Conservation (phyloP, 2,113 vertebrate species). For the Redunca redunca region DNA sequence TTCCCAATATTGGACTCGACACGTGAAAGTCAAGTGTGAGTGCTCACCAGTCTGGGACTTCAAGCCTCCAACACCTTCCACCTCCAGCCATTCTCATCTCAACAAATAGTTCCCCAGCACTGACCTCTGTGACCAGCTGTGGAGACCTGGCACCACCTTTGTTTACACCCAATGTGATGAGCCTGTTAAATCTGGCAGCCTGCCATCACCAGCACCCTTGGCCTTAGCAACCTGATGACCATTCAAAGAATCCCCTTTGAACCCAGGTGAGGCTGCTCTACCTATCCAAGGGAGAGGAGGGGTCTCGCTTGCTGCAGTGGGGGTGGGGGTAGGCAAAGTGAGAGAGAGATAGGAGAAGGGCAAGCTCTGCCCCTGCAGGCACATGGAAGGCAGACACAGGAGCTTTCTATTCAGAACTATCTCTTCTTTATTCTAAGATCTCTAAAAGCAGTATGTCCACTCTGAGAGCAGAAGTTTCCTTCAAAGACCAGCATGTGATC, state of each 20-base stretch:
- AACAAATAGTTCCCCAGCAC: not conserved
- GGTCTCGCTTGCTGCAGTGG: not conserved
- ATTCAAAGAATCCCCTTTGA: not conserved
- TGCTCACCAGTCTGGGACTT: not conserved
- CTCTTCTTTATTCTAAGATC: not conserved
- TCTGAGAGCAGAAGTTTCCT: not conserved
- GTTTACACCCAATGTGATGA: fast-evolving
- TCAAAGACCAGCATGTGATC: not conserved
- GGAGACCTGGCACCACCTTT: not conserved
- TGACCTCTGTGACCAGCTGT: not conserved
- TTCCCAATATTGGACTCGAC: not conserved
- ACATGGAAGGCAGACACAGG: not conserved
- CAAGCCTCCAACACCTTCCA: not conserved
- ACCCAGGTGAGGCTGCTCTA: not conserved
- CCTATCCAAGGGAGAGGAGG: not conserved
- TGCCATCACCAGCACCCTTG: not conserved
- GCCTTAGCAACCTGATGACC: not conserved
- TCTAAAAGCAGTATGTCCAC: not conserved
- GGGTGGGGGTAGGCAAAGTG: not conserved
- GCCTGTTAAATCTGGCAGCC: not conserved
- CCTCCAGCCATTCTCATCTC: not conserved
- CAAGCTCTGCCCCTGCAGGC: not conserved
- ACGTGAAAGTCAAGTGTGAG: not conserved
- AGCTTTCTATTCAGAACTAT: not conserved
- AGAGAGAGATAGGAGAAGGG: not conserved